Base-by-base conservation (phyloP, 2,113 vertebrate genomes). In the Trogon melanurus region DNA sequence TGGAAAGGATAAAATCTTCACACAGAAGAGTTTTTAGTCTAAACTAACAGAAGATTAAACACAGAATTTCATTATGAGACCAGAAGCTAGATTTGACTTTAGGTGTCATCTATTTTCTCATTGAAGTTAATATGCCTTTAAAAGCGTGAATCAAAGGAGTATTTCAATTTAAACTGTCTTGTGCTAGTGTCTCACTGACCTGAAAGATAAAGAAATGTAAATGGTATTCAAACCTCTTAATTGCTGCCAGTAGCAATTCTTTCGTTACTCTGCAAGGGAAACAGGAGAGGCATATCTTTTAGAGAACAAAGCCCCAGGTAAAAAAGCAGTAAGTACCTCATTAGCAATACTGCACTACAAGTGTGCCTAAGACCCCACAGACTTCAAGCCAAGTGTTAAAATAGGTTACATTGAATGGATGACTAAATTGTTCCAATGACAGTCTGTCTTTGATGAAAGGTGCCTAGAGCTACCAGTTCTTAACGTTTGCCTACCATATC, bases 201-300 rank as follows among this genome's bases (percentile, higher is more conserved):
- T 85, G 50, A 92, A 95, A 95, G 83, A 91, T 91, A 95, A 95
- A 94, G 74, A 91, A 95, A 94, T 96, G 85, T 96, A 98, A 97
- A 94, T 91, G 45, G 80, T 70, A 65, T 93, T 92, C 78, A 96
- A 89, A 79, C 56, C 41, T 81, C 85, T 91, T 97, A 96, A 97
- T 96, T 97, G 94, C 67, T 93, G 85, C 75, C 92, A 64, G 94
- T 62, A 89, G 88, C 91, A 95, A 91, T 81, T 89, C 69, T 82
- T 96, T 94, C 90, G 76, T 93, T 95, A 69, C 75, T 95, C 74
- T 92, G 44, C 30, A 82, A 95, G 66, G 92, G 56, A 89, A 97
- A 86, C 34, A 67, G 89, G 93, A 79, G 79, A 80, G 88, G 70
- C 41, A 83, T 61, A 88, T 95, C 38, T 86, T 87, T 79, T 71